phyloP scores from a whole-genome alignment of 2,888 invertebrate genomes.

The Torymus auratus region DNA sequence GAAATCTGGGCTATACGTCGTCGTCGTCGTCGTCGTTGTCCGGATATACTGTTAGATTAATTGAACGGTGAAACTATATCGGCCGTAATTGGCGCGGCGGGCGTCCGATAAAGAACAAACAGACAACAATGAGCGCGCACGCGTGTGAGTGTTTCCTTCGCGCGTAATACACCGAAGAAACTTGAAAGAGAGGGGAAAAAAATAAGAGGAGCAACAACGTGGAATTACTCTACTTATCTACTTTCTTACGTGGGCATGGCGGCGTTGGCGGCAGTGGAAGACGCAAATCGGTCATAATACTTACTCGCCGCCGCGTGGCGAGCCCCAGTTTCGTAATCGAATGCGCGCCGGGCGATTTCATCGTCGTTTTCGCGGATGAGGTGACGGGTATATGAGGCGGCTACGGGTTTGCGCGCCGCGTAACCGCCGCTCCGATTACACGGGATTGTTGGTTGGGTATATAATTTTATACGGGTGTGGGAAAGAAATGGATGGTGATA shows the following conservation, averaged over 20 bases:
- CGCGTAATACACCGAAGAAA: not conserved
- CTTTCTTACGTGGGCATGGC: conserved; percentile 32
- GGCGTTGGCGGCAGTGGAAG: too few relatives aligned
- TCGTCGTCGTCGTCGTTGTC: too few relatives aligned
- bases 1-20: conserved; percentile 28
- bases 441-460: too few relatives aligned
- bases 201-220: conserved; percentile 15
- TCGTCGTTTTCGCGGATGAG: conserved; percentile 22
- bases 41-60: conserved; percentile 44
- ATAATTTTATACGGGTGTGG: too few relatives aligned
- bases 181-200: not conserved
- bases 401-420: not conserved
- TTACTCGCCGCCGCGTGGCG: conserved; percentile 36
- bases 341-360: conserved; percentile 37
- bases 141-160: too few relatives aligned
- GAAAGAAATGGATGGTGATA: not conserved
- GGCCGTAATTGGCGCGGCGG: conserved; percentile 21
- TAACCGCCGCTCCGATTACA: not conserved
- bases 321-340: conserved; percentile 49
- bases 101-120: not conserved
- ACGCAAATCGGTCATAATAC: conserved; percentile 41
- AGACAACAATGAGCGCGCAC: conserved; percentile 19
- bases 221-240: conserved; percentile 58
- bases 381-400: not conserved
- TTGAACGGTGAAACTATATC: conserved; percentile 47